These are phyloP conservation scores for Montipora sp. DNA, from an alignment of 64 coral and sea anemone species.

Conservation along the genomic window DNA sequence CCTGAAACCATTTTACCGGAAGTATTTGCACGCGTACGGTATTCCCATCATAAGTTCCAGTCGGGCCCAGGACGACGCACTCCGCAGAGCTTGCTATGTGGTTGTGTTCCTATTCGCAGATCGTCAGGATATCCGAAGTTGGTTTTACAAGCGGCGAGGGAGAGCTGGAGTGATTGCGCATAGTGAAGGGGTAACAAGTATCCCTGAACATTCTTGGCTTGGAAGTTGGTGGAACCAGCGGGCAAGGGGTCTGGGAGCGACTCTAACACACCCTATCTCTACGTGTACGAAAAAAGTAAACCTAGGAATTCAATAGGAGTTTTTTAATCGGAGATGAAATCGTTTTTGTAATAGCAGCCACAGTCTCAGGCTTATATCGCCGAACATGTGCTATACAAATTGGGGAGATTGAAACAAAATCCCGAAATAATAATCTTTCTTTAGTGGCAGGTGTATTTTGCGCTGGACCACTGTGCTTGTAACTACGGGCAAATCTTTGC, in stretches of 20 bases:
- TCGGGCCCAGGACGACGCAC: conserved; percentile 64
- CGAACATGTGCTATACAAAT: too few relatives aligned
- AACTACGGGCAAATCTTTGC: too few relatives aligned
- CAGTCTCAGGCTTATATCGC: too few relatives aligned
- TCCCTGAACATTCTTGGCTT: conserved; percentile 95
- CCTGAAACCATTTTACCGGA: conserved; percentile 80
- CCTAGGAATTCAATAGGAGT: background rate
- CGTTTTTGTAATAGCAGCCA: too few relatives aligned
- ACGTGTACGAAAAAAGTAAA: conserved; percentile 71
- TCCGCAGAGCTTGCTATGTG: conserved; percentile 89
- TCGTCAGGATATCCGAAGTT: conserved; percentile 86
- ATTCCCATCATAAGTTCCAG: conserved; percentile 90
- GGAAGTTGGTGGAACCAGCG: conserved; percentile 80
- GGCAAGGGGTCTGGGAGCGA: conserved; percentile 89
- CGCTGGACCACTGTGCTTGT: too few relatives aligned
- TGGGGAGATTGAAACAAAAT: too few relatives aligned
- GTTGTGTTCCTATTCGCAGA: conserved; percentile 92
- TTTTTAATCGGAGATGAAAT: background rate
- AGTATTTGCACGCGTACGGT: conserved; percentile 93
- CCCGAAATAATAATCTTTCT: too few relatives aligned
- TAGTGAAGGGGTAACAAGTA: conserved; percentile 88
- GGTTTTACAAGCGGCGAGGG: conserved; percentile 74
- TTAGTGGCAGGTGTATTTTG: too few relatives aligned
- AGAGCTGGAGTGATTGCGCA: conserved; percentile 88
- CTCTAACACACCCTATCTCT: conserved; percentile 83